Conservation (phyloP, 2,888 invertebrate species). For the Sipha maydis region DNA sequence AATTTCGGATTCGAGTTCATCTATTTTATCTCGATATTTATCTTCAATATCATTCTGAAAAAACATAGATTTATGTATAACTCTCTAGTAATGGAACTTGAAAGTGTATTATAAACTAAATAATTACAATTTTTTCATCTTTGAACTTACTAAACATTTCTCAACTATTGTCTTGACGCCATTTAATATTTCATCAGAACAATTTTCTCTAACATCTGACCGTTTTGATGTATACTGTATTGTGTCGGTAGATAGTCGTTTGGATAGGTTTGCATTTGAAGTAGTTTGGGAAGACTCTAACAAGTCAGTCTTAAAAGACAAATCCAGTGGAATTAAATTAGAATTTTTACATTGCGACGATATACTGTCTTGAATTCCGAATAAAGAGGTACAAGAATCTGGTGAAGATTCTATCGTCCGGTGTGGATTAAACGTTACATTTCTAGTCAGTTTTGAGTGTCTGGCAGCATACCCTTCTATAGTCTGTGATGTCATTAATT, state of each 20-base stretch:
- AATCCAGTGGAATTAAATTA: constrained; percentile 47
- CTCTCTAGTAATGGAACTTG: no score
- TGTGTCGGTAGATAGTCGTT: background rate
- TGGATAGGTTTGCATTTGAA: constrained; percentile 18
- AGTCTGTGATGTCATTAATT: constrained; percentile 83
- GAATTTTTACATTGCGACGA: constrained; percentile 58
- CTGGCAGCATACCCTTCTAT: constrained; percentile 89
- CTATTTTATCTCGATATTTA: constrained; percentile 67
- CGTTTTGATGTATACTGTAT: background rate
- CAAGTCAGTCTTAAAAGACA: constrained; percentile 42
- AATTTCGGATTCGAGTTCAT: constrained; percentile 73
- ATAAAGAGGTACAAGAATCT: constrained; percentile 47
- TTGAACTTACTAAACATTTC: constrained; percentile 69
- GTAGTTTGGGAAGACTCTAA: constrained; percentile 31
- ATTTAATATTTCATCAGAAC: constrained; percentile 80
- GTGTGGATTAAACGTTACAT: constrained; percentile 83
- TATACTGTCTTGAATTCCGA: constrained; percentile 14
- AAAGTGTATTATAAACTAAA: background rate
- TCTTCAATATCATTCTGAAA: constrained; percentile 69
- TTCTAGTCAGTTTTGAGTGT: constrained; percentile 87
- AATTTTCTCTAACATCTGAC: constrained; percentile 69
- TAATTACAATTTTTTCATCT: background rate
- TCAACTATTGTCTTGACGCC: constrained; percentile 86
- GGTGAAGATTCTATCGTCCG: constrained; percentile 73
- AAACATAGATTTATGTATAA: background rate